Conservation (phyloP, 2,113 vertebrate species). For the Balaenoptera acutorostrata region DNA sequence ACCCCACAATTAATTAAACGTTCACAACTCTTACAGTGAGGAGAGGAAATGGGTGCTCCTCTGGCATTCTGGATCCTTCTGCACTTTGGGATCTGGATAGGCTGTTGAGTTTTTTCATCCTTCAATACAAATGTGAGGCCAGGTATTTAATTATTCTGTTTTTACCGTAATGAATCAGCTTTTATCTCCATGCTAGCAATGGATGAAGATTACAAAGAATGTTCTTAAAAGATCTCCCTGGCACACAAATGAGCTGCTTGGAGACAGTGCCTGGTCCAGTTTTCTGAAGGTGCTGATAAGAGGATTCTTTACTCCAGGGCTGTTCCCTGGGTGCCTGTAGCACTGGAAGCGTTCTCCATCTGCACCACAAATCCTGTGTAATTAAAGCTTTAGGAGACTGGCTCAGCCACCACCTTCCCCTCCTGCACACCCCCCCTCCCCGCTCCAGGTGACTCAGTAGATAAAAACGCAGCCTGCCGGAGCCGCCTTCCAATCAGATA, state of each 20-base stretch:
- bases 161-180: neutral
- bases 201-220: neutral
- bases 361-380: constrained; percentile 5
- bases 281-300: neutral
- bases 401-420: neutral
- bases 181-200: neutral
- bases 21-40: neutral
- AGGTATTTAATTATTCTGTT: constrained; percentile 34
- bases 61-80: neutral
- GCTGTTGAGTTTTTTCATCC: constrained; percentile 10
- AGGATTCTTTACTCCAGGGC: neutral
- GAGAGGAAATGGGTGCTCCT: neutral
- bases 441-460: neutral
- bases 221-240: neutral
- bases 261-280: neutral
- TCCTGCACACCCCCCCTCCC: neutral
- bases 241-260: neutral
- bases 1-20: neutral
- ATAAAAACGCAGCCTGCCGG: neutral
- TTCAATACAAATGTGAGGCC: constrained; percentile 47
- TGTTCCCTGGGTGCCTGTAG: neutral
- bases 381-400: constrained; percentile 14
- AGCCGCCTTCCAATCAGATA: neutral
- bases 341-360: neutral
- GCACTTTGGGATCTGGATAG: neutral